Conservation (phyloP, 1,140 invertebrate genomes). For the Brachystomella parvula region DNA sequence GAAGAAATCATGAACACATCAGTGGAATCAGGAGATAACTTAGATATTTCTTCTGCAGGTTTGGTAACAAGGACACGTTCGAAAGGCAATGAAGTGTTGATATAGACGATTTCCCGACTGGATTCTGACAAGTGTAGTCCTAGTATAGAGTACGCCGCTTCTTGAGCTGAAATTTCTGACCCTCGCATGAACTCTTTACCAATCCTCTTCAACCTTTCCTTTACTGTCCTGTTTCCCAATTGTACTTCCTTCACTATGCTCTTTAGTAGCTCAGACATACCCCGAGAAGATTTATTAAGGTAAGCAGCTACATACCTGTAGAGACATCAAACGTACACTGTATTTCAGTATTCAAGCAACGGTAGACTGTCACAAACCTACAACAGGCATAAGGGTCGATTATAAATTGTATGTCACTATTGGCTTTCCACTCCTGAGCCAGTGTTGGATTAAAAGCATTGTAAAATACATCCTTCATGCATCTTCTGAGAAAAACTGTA, state of each 20-base stretch:
- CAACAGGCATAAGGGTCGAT: constrained; percentile 38
- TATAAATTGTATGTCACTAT: constrained; percentile 41
- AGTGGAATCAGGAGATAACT: background rate
- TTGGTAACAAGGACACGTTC: constrained; percentile 2
- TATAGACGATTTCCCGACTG: constrained; percentile 28
- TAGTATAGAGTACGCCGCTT: constrained; percentile 39
- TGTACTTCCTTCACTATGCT: constrained; percentile 11
- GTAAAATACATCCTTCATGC: constrained; percentile 29
- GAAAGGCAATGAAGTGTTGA: constrained; percentile 12
- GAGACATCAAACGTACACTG: no score
- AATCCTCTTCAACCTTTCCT: constrained; percentile 12
- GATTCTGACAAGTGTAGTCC: constrained; percentile 30
- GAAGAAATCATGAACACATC: background rate
- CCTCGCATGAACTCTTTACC: constrained; percentile 10
- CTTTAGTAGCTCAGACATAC: constrained; percentile 28
- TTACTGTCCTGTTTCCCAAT: background rate
- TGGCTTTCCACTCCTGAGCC: constrained; percentile 35
- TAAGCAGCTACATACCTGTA: constrained; percentile 37
- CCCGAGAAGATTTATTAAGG: constrained; percentile 21
- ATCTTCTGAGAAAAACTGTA: constrained; percentile 28
- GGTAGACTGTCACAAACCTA: no score
- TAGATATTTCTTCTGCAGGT: background rate
- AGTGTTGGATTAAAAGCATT: constrained; percentile 39
- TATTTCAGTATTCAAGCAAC: no score
- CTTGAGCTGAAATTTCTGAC: constrained; percentile 37